A percentile compares a stretch with the other conserved stretches of the same genome.
phyloP scores from a whole-genome alignment of 1,140 invertebrate species.

The Olivierus martensii region DNA sequence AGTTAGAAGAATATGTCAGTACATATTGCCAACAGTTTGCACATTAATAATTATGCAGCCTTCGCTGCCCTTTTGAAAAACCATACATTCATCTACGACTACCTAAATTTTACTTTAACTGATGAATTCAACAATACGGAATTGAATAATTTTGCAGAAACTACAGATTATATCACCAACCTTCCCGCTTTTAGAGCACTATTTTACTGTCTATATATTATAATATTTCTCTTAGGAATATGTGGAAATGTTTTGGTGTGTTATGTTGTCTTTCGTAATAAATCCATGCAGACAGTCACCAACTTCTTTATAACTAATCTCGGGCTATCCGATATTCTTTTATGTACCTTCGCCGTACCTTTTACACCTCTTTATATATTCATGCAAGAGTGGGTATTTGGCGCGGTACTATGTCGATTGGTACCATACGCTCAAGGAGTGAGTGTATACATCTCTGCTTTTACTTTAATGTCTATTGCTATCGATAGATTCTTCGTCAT shows the following conservation, averaged over 20 bases:
- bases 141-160: conserved; percentile 7
- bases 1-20: conserved; percentile 4
- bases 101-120: conserved; percentile 5
- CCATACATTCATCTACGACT: conserved; percentile 3
- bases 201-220: conserved; percentile 24
- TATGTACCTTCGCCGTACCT: conserved; percentile 86
- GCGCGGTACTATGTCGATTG: conserved; percentile 68
- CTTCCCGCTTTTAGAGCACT: conserved; percentile 14
- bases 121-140: not conserved
- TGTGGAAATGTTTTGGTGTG: conserved; percentile 88
- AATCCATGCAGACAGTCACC: conserved; percentile 93
- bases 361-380: conserved; percentile 84
- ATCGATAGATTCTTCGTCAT: conserved; percentile 94
- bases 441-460: conserved; percentile 89
- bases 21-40: conserved; percentile 14
- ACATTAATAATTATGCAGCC: conserved; percentile 12
- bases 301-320: conserved; percentile 96
- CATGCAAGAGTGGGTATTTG: conserved; percentile 84
- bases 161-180: conserved; percentile 10
- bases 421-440: conserved; percentile 84
- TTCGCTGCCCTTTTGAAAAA: conserved; percentile 9
- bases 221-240: conserved; percentile 40
- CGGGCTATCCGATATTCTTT: conserved; percentile 82
- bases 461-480: conserved; percentile 91
- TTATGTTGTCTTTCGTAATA: conserved; percentile 78